Evolutionary conservation across 1,140 invertebrate species (phyloP).

Genomic region (Nasonia vitripennis): DNA sequence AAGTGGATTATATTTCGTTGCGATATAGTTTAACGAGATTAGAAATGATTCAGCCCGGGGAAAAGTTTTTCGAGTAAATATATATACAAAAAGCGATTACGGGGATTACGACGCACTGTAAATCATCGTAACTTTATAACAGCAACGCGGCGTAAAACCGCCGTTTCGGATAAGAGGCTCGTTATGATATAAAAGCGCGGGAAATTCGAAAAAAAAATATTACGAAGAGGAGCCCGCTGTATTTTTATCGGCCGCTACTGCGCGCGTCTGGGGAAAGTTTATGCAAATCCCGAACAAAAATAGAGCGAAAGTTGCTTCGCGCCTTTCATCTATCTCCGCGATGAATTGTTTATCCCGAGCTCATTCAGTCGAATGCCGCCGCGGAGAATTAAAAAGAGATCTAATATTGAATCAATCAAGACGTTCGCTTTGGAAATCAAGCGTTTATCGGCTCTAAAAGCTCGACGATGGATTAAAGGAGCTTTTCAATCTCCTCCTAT

Average conservation of each 20-base stretch:
- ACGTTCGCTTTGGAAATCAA: too few relatives aligned
- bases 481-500: too few relatives aligned
- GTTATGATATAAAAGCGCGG: slow-evolving; percentile 4
- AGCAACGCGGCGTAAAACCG: neutral
- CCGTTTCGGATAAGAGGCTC: slow-evolving; percentile 23
- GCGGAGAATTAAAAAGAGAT: too few relatives aligned
- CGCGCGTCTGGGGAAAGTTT: neutral
- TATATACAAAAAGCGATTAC: neutral
- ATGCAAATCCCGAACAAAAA: neutral
- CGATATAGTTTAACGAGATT: neutral
- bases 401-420: too few relatives aligned
- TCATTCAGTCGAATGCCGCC: neutral
- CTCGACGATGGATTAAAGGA: too few relatives aligned
- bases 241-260: neutral
- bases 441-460: too few relatives aligned
- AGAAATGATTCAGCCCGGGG: neutral
- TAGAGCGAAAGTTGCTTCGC: neutral
- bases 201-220: neutral
- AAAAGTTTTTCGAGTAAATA: neutral
- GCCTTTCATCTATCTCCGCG: neutral
- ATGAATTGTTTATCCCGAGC: neutral
- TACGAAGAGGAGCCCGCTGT: neutral
- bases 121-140: slow-evolving; percentile 9
- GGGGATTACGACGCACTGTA: neutral
- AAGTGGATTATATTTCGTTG: neutral